Percentiles rank a stretch among this genome's conserved stretches.
phyloP scores from a whole-genome alignment of 2,113 vertebrate genomes.

The Siphamia tubifer region DNA sequence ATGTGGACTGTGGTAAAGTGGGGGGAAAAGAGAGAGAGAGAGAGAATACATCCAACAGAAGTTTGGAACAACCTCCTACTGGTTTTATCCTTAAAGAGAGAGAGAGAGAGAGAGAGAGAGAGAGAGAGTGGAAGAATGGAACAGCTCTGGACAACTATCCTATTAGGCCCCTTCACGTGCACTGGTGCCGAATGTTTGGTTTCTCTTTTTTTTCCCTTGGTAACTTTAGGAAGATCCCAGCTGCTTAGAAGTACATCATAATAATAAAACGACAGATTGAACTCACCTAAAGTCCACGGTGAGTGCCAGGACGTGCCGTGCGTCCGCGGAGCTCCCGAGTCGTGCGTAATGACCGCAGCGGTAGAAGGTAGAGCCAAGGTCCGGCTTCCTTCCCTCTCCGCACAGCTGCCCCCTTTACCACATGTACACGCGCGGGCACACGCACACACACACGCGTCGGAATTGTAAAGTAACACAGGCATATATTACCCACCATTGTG shows the following conservation, averaged over 20 bases:
- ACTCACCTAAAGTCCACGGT: neutral
- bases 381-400: neutral
- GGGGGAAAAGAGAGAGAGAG: neutral
- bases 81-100: neutral
- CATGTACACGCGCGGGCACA: neutral
- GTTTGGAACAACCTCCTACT: neutral
- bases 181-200: too few species aligned
- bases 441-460: neutral
- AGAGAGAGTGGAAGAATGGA: too few species aligned
- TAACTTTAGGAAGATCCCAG: neutral
- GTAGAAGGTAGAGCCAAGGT: neutral
- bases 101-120: neutral
- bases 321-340: slow-evolving; percentile 63
- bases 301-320: neutral
- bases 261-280: neutral
- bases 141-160: too few species aligned
- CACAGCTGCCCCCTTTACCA: neutral
- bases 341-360: slow-evolving; percentile 30
- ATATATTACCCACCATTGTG: slow-evolving; percentile 16
- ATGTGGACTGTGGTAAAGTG: slow-evolving; percentile 1
- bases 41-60: neutral
- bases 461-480: neutral
- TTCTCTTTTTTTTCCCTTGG: fast-evolving
- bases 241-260: neutral
- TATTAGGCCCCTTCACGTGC: too few species aligned